Conservation (phyloP, 2,797 vertebrate species). For the Taenioides sp. region DNA sequence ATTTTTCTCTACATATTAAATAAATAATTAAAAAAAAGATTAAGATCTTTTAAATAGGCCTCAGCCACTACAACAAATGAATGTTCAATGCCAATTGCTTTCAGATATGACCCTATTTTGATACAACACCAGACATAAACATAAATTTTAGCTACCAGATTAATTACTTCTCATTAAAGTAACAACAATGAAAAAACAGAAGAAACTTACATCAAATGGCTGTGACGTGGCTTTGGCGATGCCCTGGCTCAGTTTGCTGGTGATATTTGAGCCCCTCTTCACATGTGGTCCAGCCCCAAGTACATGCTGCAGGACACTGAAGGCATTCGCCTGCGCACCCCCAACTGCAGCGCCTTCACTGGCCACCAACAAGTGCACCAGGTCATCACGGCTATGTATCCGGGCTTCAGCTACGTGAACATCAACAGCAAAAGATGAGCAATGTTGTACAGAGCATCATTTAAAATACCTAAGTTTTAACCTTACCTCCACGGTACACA, state of each 20-base stretch:
- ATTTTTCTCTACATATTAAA: too few species aligned
- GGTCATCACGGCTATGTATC: constrained; percentile 77
- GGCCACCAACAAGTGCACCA: constrained; percentile 87
- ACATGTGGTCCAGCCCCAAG: constrained; percentile 88
- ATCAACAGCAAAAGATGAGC: neutral
- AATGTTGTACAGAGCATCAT: neutral
- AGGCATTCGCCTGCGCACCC: constrained; percentile 84
- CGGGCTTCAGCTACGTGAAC: constrained; percentile 84
- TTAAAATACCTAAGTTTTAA: neutral
- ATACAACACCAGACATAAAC: neutral
- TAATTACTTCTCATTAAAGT: neutral
- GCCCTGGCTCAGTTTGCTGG: constrained; percentile 83
- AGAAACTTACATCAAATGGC: constrained; percentile 87
- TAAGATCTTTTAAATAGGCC: neutral
- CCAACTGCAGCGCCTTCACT: constrained; percentile 81
- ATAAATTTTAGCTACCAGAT: neutral
- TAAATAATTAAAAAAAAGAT: neutral
- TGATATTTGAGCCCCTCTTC: constrained; percentile 85
- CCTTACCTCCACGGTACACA: constrained; percentile 85
- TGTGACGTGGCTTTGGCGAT: constrained; percentile 82
- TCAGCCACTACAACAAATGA: neutral
- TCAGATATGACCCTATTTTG: too few species aligned
- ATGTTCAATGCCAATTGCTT: neutral
- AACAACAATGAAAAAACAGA: neutral
- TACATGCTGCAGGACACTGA: constrained; percentile 86